Conservation (phyloP, 2,888 invertebrate species). For the Limnephilus auricula region DNA sequence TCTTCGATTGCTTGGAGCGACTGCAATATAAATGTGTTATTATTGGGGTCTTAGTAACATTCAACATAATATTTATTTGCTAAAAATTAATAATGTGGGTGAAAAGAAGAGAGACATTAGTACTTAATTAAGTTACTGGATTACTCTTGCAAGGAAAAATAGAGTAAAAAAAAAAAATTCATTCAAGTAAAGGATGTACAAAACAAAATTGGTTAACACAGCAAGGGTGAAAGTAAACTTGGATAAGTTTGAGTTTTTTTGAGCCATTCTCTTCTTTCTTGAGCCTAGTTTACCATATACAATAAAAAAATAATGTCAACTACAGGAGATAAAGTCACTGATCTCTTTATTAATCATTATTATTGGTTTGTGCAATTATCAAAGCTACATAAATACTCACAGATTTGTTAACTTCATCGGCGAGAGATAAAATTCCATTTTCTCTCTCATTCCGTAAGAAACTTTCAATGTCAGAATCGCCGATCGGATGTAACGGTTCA, state of each 20-base stretch:
- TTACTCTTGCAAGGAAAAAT: too few relatives aligned
- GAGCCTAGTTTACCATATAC: not conserved
- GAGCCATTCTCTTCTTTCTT: not conserved
- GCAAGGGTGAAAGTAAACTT: too few relatives aligned
- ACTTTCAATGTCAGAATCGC: conserved; percentile 93
- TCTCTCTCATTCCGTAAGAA: conserved; percentile 95
- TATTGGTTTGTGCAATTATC: not conserved
- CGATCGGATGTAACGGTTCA: conserved; percentile 92
- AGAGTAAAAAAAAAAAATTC: too few relatives aligned
- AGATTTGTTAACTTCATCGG: conserved; percentile 92
- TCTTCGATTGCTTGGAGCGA: conserved; percentile 81
- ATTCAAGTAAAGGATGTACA: too few relatives aligned
- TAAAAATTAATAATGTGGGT: not conserved
- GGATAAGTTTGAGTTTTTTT: too few relatives aligned
- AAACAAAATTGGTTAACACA: too few relatives aligned
- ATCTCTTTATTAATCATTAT: not conserved
- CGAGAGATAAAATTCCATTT: conserved; percentile 93
- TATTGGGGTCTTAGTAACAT: not conserved
- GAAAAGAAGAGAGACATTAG: not conserved
- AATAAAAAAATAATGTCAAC: too few relatives aligned
- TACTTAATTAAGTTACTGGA: not conserved
- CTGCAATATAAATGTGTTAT: conserved; percentile 71
- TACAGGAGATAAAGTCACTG: not conserved
- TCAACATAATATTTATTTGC: not conserved
- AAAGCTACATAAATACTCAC: conserved; percentile 75